phyloP scores from a whole-genome alignment of 2,888 invertebrate genomes.

The Volucella bombylans region DNA sequence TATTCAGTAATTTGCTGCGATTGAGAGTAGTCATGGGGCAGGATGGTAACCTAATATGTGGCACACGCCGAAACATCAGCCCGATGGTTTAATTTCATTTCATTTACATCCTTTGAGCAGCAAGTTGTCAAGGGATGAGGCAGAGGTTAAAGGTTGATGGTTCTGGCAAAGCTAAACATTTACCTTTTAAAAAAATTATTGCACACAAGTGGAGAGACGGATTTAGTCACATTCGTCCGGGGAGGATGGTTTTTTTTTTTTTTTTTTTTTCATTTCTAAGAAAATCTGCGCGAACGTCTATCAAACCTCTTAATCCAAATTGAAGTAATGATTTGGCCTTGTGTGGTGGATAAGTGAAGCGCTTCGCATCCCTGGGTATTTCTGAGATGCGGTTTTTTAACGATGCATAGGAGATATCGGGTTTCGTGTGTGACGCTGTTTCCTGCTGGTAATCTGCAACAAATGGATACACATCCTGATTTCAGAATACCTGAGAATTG shows the following conservation, averaged over 20 bases:
- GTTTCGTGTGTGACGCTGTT: slow-evolving; percentile 37
- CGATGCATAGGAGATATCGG: slow-evolving; percentile 43
- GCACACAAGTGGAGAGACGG: slow-evolving; percentile 25
- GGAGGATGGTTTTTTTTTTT: background rate
- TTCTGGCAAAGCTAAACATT: background rate
- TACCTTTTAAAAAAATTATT: slow-evolving; percentile 21
- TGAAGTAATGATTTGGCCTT: slow-evolving; percentile 73
- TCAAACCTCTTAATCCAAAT: slow-evolving; percentile 74
- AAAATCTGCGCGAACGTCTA: slow-evolving; percentile 55
- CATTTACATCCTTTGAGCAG: slow-evolving; percentile 49
- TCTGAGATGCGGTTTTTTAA: slow-evolving; percentile 64
- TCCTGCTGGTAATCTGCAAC: slow-evolving; percentile 65
- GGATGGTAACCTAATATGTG: slow-evolving; percentile 68
- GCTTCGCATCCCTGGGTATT: too few relatives aligned
- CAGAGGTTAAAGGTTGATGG: slow-evolving; percentile 6
- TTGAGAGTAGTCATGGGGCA: slow-evolving; percentile 20
- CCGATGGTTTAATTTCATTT: slow-evolving; percentile 71
- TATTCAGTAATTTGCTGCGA: slow-evolving; percentile 62
- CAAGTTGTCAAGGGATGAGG: slow-evolving; percentile 2
- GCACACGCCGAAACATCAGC: slow-evolving; percentile 67
- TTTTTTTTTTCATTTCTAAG: slow-evolving; percentile 25
- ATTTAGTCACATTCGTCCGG: slow-evolving; percentile 57
- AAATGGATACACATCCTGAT: slow-evolving; percentile 62
- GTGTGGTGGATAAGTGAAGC: slow-evolving; percentile 62
- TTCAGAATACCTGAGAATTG: slow-evolving; percentile 62